Evolutionary conservation across 2,113 vertebrate genomes (phyloP).

Genomic region (Coptodon rendalli): DNA sequence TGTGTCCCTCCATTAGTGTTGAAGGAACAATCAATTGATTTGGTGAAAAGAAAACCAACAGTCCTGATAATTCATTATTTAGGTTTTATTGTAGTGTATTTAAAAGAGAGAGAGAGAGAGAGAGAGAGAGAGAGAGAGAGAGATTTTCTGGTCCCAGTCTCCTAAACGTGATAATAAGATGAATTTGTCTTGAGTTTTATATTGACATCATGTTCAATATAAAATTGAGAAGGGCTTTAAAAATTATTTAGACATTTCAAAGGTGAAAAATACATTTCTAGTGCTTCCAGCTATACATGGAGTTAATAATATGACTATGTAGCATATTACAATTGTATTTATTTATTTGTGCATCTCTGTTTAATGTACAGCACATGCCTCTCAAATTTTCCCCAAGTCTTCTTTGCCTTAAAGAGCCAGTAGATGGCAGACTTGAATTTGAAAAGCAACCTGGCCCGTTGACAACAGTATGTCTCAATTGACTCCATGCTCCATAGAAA

Average conservation of each 20-base stretch:
- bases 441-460: conserved; percentile 11
- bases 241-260: not conserved
- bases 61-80: not conserved
- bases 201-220: not conserved
- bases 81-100: not conserved
- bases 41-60: not conserved
- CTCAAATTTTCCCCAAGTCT: not conserved
- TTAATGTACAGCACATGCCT: not conserved
- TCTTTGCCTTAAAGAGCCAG: conserved; percentile 33
- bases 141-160: not conserved
- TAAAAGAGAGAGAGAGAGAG: not conserved
- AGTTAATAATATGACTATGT: not conserved
- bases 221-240: not conserved
- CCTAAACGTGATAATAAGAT: not conserved
- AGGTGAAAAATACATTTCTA: not conserved
- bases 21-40: conserved; percentile 7
- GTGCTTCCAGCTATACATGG: not conserved
- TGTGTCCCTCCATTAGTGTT: not conserved
- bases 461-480: not conserved
- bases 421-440: conserved; percentile 75
- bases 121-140: not conserved
- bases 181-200: not conserved
- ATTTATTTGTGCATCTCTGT: not conserved
- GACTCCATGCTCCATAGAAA: conserved; percentile 12
- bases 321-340: not conserved